phyloP scores from a whole-genome alignment of 2,797 vertebrate genomes.

The Gambusia yucatana region DNA sequence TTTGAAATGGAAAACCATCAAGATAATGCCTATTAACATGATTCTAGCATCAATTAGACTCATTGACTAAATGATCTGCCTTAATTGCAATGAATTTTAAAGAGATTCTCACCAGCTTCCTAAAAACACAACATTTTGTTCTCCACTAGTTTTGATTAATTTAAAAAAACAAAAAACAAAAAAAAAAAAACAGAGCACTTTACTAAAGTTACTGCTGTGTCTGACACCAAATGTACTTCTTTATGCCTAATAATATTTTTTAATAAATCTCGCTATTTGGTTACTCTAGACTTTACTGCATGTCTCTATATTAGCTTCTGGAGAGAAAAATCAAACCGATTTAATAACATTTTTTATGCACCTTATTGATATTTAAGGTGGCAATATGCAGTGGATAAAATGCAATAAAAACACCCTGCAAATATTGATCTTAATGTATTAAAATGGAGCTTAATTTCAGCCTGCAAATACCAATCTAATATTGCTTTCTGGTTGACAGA shows the following conservation, averaged over 20 bases:
- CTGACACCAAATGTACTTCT: neutral
- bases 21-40: neutral
- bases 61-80: neutral
- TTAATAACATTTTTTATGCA: neutral
- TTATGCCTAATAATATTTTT: neutral
- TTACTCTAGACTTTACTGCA: neutral
- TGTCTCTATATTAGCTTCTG: neutral
- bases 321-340: neutral
- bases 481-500: neutral
- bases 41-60: neutral
- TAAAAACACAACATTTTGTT: neutral
- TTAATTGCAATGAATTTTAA: neutral
- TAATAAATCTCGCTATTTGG: neutral
- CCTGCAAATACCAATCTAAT: neutral
- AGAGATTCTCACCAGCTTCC: neutral
- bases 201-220: neutral
- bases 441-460: neutral
- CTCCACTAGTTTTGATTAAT: neutral
- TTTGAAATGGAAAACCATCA: constrained; percentile 1
- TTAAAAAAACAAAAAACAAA: too few relatives aligned
- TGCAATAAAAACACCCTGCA: neutral
- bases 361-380: neutral
- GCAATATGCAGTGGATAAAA: neutral
- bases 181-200: neutral
- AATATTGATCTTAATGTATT: constrained; percentile 3